Evolutionary conservation across 2,113 vertebrate genomes (phyloP).

Genomic region (Maccullochella peelii): DNA sequence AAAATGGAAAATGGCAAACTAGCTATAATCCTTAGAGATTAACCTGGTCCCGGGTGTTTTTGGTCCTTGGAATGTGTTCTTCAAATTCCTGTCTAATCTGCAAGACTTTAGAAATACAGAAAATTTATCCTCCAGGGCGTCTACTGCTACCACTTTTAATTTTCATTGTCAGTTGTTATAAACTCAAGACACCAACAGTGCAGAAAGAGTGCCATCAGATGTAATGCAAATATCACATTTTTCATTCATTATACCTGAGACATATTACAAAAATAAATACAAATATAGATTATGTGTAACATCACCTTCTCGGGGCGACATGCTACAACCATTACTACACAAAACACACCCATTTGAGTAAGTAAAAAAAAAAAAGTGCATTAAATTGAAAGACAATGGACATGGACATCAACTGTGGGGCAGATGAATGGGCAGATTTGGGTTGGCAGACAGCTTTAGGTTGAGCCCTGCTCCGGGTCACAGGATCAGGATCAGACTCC

Average conservation of each 20-base stretch:
- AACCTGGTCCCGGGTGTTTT: conserved; percentile 20
- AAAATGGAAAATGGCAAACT: conserved; percentile 22
- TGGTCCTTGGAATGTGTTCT: conserved; percentile 21
- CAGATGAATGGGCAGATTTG: conserved; percentile 5
- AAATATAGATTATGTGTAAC: conserved; percentile 54
- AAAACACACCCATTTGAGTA: not conserved
- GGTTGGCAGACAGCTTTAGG: conserved; percentile 35
- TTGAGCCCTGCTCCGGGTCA: conserved; percentile 19
- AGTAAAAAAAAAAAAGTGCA: not conserved
- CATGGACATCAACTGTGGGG: not conserved
- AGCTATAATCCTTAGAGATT: conserved; percentile 1
- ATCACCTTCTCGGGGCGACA: conserved; percentile 5
- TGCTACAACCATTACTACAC: conserved; percentile 5
- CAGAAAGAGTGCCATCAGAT: conserved; percentile 8
- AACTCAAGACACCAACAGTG: conserved; percentile 10
- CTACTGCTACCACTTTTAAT: conserved; percentile 6
- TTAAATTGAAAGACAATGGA: conserved; percentile 22
- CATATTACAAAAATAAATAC: conserved; percentile 40
- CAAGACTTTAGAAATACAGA: conserved; percentile 22
- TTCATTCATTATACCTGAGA: conserved; percentile 52
- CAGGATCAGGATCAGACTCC: conserved; percentile 20
- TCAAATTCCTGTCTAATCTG: conserved; percentile 13
- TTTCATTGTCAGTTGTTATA: conserved; percentile 21
- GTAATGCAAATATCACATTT: conserved; percentile 7
- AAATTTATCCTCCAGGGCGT: not conserved